Percentiles rank a stretch among this genome's conserved stretches.
Conservation (phyloP, 1,140 invertebrate species). For the Centruroides vittatus region DNA sequence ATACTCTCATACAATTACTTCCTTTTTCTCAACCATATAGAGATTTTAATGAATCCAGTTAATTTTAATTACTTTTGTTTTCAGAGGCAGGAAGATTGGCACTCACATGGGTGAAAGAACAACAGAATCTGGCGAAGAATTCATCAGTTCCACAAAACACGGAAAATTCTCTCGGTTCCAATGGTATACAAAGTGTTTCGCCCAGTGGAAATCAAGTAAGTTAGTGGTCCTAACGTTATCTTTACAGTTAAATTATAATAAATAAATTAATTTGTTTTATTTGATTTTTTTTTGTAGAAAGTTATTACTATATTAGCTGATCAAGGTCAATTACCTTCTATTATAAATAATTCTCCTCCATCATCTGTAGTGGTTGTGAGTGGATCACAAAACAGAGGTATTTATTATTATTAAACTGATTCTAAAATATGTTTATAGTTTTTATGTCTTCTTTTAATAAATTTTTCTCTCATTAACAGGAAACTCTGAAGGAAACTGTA, state of each 20-base stretch:
- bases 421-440: too few relatives aligned
- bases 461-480: too few relatives aligned
- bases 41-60: too few relatives aligned
- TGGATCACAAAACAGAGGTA: not conserved
- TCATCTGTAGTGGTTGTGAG: slow-evolving; percentile 11
- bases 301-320: slow-evolving; percentile 23
- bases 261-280: not conserved
- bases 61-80: not conserved
- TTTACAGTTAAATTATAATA: too few relatives aligned
- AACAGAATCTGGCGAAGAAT: slow-evolving; percentile 9
- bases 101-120: slow-evolving; percentile 41
- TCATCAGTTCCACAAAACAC: not conserved
- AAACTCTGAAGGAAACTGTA: too few relatives aligned
- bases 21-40: too few relatives aligned
- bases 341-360: slow-evolving; percentile 5
- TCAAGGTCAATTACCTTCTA: slow-evolving; percentile 11
- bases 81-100: slow-evolving; percentile 55
- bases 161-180: not conserved
- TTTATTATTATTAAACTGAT: too few relatives aligned
- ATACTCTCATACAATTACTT: too few relatives aligned
- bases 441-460: too few relatives aligned
- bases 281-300: slow-evolving; percentile 15
- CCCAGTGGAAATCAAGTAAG: slow-evolving; percentile 4
- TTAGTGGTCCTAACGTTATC: not conserved
- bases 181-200: not conserved